Evolutionary conservation across 2,888 invertebrate genomes (phyloP), one percentile per base, ranked within the genome.

Genomic region (Morpho deidamia): DNA sequence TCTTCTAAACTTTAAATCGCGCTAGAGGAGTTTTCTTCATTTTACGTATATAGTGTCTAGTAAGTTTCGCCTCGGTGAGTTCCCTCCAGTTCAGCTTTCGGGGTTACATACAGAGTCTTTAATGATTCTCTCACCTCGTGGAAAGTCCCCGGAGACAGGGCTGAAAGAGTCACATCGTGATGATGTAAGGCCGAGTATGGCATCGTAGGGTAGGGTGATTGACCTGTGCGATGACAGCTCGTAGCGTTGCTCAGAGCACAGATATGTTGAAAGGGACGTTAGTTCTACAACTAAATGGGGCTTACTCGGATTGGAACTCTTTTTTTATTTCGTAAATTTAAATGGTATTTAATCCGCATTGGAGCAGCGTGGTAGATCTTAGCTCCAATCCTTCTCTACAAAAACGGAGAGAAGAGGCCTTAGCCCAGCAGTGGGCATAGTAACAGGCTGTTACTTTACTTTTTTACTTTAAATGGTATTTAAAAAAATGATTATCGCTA

Each of bases 111-210:
- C 89, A 23, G 67, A 83, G 72, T 71, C 76, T 69, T 62, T 3
- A 32, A 68, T 88, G 78, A 64, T 71, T 84, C 72, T 54, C 1
- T 2, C 58, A 81, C 84, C 88, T 86, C 83, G 90, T 83, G 90
- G 89, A 90, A 90, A 90, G 90, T 90, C 90, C 89, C 90, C 89
- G 90, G 90, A 90, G 83, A 75, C 57, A 78, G 68, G 89, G 72
- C 81, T 84, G 90, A 90, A 81, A 90, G 85, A 85, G 83, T 63
- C 85, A 63, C 77, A 81, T 76, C 71, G 60, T 88, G 66, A 68
- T 43, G 76, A 76, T 81, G 76, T 38, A 23, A 67, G 76, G 80
- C 80, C 72, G 76, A 74, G 65, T 61, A n/a, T 58, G 71, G 77
- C 58, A 58, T 62, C 75, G 80, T 67, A 85, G 85, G 84, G 87